These are phyloP conservation scores for Cephus spinipes DNA, from an alignment of 2,888 invertebrate genomes.

Conservation along the genomic window DNA sequence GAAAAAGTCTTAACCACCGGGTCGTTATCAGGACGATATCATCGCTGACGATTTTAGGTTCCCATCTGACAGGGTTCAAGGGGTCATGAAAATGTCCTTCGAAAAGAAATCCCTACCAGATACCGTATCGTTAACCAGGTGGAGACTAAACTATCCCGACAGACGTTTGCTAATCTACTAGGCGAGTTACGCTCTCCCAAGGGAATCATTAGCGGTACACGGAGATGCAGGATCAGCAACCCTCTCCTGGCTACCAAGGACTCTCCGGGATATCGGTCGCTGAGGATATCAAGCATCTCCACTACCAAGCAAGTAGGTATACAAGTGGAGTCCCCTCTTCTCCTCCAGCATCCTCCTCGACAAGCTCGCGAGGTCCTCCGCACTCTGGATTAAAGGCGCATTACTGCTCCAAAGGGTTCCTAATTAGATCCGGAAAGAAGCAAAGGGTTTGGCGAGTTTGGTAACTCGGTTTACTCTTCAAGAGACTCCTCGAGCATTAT, in stretches of 20 bases:
- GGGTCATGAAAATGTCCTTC: neutral
- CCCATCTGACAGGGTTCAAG: slow-evolving; percentile 9
- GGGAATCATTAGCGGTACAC: slow-evolving; percentile 56
- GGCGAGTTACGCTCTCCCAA: slow-evolving; percentile 37
- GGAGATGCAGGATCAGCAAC: slow-evolving; percentile 3
- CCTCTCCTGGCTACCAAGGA: neutral
- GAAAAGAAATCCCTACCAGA: neutral
- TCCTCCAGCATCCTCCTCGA: neutral
- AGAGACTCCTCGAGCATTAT: neutral
- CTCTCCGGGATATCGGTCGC: slow-evolving; percentile 37
- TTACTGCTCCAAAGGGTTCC: slow-evolving; percentile 51
- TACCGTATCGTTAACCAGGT: neutral
- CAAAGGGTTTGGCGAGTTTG: slow-evolving; percentile 62
- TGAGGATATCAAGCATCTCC: slow-evolving; percentile 43
- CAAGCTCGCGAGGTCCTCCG: slow-evolving; percentile 29
- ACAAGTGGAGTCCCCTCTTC: neutral
- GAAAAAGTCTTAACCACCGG: slow-evolving; percentile 31
- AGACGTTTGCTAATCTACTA: neutral
- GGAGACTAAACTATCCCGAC: neutral
- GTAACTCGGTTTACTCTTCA: slow-evolving; percentile 58
- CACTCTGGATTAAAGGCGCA: slow-evolving; percentile 59
- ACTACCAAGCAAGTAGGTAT: slow-evolving; percentile 17
- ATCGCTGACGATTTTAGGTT: neutral
- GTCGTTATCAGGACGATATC: slow-evolving; percentile 17
- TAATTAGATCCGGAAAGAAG: slow-evolving; percentile 65